Base-by-base conservation (phyloP, 2,797 vertebrate species). In the Ptychadena robeensis region DNA sequence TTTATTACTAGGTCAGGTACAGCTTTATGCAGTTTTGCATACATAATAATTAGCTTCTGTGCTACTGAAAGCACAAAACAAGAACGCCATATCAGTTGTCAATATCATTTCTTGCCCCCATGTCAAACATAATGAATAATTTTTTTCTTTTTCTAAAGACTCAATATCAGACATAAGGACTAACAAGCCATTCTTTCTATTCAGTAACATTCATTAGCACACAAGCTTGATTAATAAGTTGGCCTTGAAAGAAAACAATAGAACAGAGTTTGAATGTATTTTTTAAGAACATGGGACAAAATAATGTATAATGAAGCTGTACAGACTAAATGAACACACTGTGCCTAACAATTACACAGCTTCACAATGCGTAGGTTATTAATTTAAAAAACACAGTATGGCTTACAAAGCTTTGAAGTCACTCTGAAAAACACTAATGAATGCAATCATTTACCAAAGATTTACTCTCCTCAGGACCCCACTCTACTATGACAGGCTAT, bases 301-400 rank as follows among this genome's bases (percentile, higher is more conserved):
- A 68, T 67, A 68, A 83, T 59, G 30, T 37, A 28, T 82, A 71
- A 76, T 35, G 31, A 77, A 74, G 73, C 57, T 73, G 38, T 72
- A 71, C 68, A 63, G 32, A 68, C 4, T 61, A 57, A 59, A 84
- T 74, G 63, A 73, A 74, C 68, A 83, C 12, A 30, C 59, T 67
- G 70, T 40, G 69, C 40, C 59, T 67, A 83, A 83, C 80, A 79
- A 80, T 79, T 65, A 69, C 67, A 84, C 44, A 38, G 70, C 34
- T 67, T 61, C 53, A 76, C 38, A 63, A 53, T 82, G 64, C 31
- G 25, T 69, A 38, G 40, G 57, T 74, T 75, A 76, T 82, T 63
- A 69, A 82, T 40, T 69, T 68, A 67, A 66, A 75, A 57, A 35
- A 78, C 75, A 35, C 75, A 69, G 65, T 69, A 69, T 79, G 76